phyloP scores from a whole-genome alignment of 2,113 vertebrate species.

The Drymodes brunneopygia region DNA sequence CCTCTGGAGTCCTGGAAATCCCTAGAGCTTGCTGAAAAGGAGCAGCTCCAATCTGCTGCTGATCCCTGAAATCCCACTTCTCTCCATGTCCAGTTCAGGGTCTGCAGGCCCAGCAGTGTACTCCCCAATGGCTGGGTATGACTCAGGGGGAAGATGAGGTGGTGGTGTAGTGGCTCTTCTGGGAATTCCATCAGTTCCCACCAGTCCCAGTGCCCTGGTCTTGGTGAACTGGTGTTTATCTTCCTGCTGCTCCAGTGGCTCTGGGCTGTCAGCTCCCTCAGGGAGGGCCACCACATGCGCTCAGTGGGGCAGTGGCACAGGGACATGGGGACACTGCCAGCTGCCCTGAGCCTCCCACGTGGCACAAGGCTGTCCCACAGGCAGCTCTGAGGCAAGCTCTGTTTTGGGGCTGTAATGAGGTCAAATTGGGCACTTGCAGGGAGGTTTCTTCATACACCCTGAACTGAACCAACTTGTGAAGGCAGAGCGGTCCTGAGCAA shows the following conservation, averaged over 20 bases:
- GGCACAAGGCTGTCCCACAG: neutral
- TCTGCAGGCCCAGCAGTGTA: rapidly evolving
- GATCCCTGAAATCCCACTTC: neutral
- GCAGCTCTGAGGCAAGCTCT: neutral
- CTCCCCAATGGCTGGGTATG: neutral
- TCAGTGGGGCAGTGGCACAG: rapidly evolving
- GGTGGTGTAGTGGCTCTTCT: neutral
- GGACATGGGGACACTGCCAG: rapidly evolving
- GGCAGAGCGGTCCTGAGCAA: neutral
- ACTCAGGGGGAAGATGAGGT: neutral
- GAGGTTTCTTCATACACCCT: neutral
- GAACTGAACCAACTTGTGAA: neutral
- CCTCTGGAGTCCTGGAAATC: neutral
- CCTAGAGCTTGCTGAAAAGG: neutral
- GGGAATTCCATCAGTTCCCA: neutral
- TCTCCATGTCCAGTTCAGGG: rapidly evolving
- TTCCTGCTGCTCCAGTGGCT: neutral
- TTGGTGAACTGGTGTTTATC: neutral
- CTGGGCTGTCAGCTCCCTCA: neutral
- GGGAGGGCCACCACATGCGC: rapidly evolving
- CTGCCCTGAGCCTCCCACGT: neutral
- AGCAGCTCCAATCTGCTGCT: neutral
- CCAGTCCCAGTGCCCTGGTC: neutral
- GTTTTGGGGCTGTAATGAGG: neutral
- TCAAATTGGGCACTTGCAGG: neutral